phyloP scores from a whole-genome alignment of 2,797 vertebrate genomes.

The Notamacropus eugenii region DNA sequence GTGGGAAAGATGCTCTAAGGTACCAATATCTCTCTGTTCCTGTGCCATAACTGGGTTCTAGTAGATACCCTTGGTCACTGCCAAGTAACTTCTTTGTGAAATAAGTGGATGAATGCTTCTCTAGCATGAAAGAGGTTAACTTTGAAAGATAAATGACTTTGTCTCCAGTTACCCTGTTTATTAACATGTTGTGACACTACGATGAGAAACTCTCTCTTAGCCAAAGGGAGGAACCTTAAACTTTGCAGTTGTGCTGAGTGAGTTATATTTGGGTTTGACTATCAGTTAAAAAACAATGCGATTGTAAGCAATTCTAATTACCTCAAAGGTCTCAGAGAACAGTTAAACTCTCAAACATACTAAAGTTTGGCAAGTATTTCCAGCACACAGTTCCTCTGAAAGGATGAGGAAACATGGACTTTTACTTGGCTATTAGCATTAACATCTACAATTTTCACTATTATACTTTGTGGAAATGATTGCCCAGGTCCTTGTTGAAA shows the following conservation, averaged over 20 bases:
- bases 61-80: not conserved
- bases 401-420: not conserved
- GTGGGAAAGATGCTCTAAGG: not conserved
- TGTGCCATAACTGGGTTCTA: not conserved
- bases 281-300: not conserved
- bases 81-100: not conserved
- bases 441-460: not conserved
- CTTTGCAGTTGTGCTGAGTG: not conserved
- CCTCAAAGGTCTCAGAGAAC: not conserved
- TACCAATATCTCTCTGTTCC: not conserved
- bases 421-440: not conserved
- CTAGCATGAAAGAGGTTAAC: not conserved
- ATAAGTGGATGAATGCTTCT: not conserved
- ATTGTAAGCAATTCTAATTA: not conserved
- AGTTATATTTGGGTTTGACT: not conserved
- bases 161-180: not conserved
- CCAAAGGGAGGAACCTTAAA: not conserved
- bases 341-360: not conserved
- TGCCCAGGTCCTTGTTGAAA: not conserved
- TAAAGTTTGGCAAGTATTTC: not conserved
- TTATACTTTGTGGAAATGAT: not conserved
- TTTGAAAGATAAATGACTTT: not conserved
- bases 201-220: not conserved
- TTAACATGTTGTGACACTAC: not conserved
- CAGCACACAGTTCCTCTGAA: not conserved